Evolutionary conservation across 35 echinoderm and acorn worm genomes (phyloP).

Genomic region (Lytechinus pictus): DNA sequence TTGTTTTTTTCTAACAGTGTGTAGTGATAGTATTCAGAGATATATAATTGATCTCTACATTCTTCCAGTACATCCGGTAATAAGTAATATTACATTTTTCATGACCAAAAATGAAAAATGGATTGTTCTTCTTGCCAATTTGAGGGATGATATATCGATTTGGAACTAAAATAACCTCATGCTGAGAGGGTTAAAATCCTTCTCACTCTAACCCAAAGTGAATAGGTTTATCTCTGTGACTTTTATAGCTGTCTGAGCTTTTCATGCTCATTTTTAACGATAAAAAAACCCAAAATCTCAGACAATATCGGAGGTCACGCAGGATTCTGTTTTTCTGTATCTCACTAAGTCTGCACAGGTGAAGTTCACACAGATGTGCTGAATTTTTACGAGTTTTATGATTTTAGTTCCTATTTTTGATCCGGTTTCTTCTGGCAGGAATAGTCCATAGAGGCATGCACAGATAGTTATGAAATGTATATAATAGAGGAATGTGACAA

Average conservation of each 20-base stretch:
- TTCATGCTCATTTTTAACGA: neutral
- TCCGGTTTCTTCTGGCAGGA: neutral
- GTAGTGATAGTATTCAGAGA: too few species aligned
- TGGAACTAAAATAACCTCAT: too few species aligned
- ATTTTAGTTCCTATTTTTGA: neutral
- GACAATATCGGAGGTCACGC: neutral
- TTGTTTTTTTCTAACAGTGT: too few species aligned
- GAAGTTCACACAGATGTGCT: neutral
- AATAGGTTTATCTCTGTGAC: neutral
- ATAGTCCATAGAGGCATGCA: neutral
- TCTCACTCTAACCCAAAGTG: neutral
- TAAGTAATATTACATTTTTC: too few species aligned
- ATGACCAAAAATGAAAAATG: too few species aligned
- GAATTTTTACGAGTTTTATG: neutral
- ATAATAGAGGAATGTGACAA: neutral
- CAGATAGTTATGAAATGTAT: neutral
- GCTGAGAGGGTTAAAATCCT: too few species aligned
- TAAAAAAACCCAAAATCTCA: neutral
- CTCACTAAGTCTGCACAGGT: neutral
- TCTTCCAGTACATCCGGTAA: too few species aligned
- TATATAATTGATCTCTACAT: too few species aligned
- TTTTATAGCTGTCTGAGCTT: neutral
- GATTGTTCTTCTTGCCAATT: too few species aligned
- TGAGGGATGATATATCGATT: too few species aligned
- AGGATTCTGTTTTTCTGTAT: neutral